Conservation (phyloP, 2,113 vertebrate genomes). For the Rostratula benghalensis region DNA sequence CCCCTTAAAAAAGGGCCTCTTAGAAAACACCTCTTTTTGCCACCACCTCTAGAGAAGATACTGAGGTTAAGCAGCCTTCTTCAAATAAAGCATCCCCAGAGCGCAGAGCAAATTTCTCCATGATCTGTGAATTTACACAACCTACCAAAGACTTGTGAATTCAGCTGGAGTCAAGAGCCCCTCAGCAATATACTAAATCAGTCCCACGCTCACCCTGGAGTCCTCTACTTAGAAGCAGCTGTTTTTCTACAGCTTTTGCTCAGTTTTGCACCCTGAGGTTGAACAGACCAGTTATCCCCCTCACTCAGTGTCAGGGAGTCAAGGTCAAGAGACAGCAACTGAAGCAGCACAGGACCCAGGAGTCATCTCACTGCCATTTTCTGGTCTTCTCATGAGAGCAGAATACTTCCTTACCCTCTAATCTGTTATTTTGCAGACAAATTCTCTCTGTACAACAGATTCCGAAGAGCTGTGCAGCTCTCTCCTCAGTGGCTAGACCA, state of each 20-base stretch:
- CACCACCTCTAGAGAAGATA: background rate
- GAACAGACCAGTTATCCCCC: background rate
- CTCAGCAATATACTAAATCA: constrained; percentile 31
- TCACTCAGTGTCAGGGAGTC: background rate
- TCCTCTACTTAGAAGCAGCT: constrained; percentile 21
- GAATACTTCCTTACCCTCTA: background rate
- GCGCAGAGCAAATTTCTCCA: background rate
- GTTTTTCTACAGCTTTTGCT: constrained; percentile 7
- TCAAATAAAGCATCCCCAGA: constrained; percentile 3
- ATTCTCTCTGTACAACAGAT: background rate
- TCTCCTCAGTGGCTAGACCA: background rate
- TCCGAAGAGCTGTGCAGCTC: background rate
- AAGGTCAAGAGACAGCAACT: background rate
- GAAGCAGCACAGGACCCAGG: background rate
- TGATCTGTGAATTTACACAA: constrained; percentile 9
- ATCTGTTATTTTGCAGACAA: background rate
- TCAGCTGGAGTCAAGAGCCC: constrained; percentile 42
- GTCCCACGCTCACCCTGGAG: background rate
- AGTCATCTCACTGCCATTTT: background rate
- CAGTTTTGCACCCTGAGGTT: constrained; percentile 13
- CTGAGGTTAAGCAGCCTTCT: constrained; percentile 22
- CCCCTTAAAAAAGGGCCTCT: background rate
- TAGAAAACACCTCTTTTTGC: background rate
- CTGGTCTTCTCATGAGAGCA: background rate
- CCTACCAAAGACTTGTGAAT: constrained; percentile 36